Evolutionary conservation across 2,113 vertebrate species (phyloP), one percentile per base, ranked within the genome.

Genomic region (Cisticola juncidis): DNA sequence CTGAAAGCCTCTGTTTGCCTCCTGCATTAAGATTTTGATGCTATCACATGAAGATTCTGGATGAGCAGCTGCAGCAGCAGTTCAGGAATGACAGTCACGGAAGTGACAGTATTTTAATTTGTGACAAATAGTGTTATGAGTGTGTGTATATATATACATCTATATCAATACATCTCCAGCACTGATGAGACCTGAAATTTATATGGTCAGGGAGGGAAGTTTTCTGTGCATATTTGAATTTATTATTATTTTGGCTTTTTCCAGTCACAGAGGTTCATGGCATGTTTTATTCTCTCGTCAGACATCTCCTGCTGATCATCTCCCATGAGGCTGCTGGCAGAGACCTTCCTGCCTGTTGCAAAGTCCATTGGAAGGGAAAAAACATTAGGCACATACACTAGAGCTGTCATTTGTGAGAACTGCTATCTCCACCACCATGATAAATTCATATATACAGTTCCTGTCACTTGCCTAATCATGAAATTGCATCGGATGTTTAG

Each of bases 1-100:
- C 57, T 45, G 65, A 91, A 95, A 95, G n/a, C 57, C 38, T 79
- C 82, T 89, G 61, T 87, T 92, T 95, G 71, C 72, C 42, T 81
- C 54, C 83, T 0, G 2, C 65, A 48, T 94, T 70, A 76, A 60
- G 73, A 85, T 89, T 92, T 92, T 53, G 61, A 48, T 92, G 69
- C 65, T 74, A 56, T 35, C 48, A 50, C 44, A 4, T 36, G 76
- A 60, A 80, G 58, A 73, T 86, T 91, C 70, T 68, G 62, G 61
- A 47, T 80, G 66, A 84, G 57, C 50, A 85, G 57, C 87, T 87
- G 81, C 87, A 77, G 56, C 82, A 45, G 66, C 66, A 79, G 74
- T 35, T 94, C 54, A 69, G 58, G 70, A 91, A 15, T 38, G 45
- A 45, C 2, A 23, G n/a, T 68, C 69, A 28, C 1, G 2, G 86